phyloP scores from a whole-genome alignment of 2,888 invertebrate genomes.

The Drepanosiphum platanoidis region DNA sequence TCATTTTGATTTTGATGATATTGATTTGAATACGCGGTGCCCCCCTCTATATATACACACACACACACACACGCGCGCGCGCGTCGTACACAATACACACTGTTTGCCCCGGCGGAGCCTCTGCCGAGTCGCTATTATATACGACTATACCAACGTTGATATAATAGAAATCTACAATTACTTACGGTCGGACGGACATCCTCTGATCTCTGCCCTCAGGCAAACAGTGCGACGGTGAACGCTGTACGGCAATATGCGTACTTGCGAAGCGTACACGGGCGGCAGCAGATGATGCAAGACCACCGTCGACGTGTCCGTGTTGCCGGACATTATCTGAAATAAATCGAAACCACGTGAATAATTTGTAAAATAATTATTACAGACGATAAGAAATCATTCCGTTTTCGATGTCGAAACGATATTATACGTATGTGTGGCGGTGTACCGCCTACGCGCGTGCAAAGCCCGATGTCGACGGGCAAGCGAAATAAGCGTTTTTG shows the following conservation, averaged over 20 bases:
- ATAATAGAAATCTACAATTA: constrained; percentile 52
- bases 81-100: neutral
- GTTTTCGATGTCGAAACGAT: neutral
- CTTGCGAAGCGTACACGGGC: constrained; percentile 76
- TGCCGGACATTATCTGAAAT: constrained; percentile 77
- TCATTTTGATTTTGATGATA: constrained; percentile 35
- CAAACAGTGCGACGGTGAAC: constrained; percentile 78
- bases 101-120: constrained; percentile 7
- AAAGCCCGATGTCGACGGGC: too few species aligned
- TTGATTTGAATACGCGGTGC: constrained; percentile 10
- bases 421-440: too few species aligned
- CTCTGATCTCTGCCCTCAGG: constrained; percentile 78
- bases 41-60: neutral
- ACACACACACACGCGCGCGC: too few species aligned
- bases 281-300: constrained; percentile 76
- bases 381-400: too few species aligned
- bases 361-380: too few species aligned
- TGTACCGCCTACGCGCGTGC: too few species aligned
- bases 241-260: constrained; percentile 79
- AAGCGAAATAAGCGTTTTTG: too few species aligned
- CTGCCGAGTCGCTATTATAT: neutral
- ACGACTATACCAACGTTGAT: constrained; percentile 1
- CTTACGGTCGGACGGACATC: constrained; percentile 77
- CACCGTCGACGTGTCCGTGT: constrained; percentile 78
- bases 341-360: constrained; percentile 58